Evolutionary conservation across 2,888 invertebrate species (phyloP).

Genomic region (Zonitis immaculata): DNA sequence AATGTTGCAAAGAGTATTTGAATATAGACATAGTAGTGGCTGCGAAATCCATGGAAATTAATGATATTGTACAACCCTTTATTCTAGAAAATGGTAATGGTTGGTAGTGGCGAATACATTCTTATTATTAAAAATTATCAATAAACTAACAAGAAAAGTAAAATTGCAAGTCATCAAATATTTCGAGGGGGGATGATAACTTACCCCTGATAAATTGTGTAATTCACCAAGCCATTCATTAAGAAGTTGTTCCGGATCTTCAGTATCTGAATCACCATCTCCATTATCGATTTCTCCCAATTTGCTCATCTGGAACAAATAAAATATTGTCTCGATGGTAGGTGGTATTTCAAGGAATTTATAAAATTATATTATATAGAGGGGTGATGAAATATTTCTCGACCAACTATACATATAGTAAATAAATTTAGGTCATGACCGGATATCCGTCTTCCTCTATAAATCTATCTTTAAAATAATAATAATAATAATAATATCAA

Average conservation of each 20-base stretch:
- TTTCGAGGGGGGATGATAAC: constrained; percentile 34
- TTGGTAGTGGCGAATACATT: neutral
- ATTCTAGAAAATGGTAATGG: neutral
- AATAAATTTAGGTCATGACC: neutral
- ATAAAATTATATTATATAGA: neutral
- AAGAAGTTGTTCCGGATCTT: constrained; percentile 70
- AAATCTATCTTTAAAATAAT: too few species aligned
- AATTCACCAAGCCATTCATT: constrained; percentile 77
- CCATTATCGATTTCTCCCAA: constrained; percentile 42
- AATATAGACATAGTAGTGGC: constrained; percentile 13
- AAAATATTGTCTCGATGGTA: too few species aligned
- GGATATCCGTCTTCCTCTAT: neutral
- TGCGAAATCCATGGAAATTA: constrained; percentile 15
- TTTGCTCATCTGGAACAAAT: constrained; percentile 52
- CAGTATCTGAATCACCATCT: constrained; percentile 58
- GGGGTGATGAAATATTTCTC: neutral
- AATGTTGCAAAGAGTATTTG: constrained; percentile 3
- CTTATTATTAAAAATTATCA: neutral
- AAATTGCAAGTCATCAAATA: neutral
- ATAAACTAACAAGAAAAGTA: neutral
- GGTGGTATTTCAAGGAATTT: too few species aligned
- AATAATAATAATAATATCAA: too few species aligned
- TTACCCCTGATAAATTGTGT: constrained; percentile 69
- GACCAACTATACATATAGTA: neutral
- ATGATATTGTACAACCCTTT: constrained; percentile 6